Evolutionary conservation across 2,113 vertebrate genomes (phyloP).

Genomic region (Glaucomys volans): DNA sequence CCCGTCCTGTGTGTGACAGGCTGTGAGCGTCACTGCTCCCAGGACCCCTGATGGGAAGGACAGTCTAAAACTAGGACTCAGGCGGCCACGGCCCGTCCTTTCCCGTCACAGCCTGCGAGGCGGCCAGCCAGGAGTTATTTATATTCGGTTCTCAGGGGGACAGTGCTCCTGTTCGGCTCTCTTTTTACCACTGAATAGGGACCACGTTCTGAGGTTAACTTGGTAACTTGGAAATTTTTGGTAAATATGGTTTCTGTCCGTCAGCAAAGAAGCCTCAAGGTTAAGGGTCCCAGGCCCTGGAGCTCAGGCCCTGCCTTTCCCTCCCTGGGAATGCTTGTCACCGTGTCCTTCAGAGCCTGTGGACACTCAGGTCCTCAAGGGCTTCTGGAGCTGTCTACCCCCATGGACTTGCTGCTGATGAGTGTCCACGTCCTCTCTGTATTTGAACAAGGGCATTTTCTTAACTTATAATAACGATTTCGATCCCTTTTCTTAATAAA

Average conservation of each 20-base stretch:
- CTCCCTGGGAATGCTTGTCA: not conserved
- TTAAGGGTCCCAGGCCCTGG: too few relatives aligned
- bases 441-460: not conserved
- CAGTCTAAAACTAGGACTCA: not conserved
- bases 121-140: not conserved
- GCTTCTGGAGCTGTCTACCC: not conserved
- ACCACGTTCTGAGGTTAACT: not conserved
- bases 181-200: not conserved
- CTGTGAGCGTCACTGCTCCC: too few relatives aligned
- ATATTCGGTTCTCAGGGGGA: not conserved
- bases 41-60: not conserved
- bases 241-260: not conserved
- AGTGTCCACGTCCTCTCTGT: too few relatives aligned
- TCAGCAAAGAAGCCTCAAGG: not conserved
- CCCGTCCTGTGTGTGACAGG: not conserved
- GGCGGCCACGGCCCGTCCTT: rapidly evolving
- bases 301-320: rapidly evolving
- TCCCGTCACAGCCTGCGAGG: not conserved
- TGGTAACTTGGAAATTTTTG: not conserved
- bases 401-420: not conserved
- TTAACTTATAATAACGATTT: not conserved
- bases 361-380: rapidly evolving
- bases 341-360: rapidly evolving
- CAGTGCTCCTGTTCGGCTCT: not conserved
- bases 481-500: not conserved